These are phyloP conservation scores for Cliona cf. orientalis DNA, from an alignment of 37 sponge, comb jelly and placozoan species.

Conservation along the genomic window DNA sequence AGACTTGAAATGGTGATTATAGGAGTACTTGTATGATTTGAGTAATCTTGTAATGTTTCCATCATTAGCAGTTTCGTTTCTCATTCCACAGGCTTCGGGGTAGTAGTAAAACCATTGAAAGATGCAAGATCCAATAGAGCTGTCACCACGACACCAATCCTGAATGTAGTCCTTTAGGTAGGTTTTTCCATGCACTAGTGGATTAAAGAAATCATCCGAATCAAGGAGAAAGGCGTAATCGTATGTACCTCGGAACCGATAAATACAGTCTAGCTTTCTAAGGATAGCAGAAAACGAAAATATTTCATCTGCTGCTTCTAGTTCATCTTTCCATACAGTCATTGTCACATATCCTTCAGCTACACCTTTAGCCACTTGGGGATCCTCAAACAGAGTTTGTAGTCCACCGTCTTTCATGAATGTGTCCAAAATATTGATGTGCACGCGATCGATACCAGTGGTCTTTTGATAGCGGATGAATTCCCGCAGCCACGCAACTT, in stretches of 20 bases:
- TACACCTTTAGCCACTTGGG: not conserved
- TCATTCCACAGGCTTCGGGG: slow-evolving; percentile 15
- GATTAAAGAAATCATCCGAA: slow-evolving; percentile 30
- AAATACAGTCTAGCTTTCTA: slow-evolving; percentile 4
- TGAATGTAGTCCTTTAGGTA: slow-evolving; percentile 1
- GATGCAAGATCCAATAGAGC: not conserved
- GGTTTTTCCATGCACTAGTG: not conserved
- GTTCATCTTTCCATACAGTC: slow-evolving; percentile 12
- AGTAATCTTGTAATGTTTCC: not conserved
- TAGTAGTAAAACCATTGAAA: slow-evolving; percentile 10
- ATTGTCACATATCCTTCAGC: slow-evolving; percentile 4
- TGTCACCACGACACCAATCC: not conserved
- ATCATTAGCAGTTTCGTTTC: not conserved
- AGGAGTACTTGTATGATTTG: not conserved
- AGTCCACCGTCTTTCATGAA: slow-evolving; percentile 17
- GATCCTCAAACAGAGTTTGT: not conserved
- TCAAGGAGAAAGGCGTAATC: slow-evolving; percentile 8
- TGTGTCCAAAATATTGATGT: not conserved
- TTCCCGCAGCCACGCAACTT: slow-evolving; percentile 2
- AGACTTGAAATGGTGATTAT: slow-evolving; percentile 1
- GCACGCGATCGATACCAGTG: slow-evolving; percentile 10
- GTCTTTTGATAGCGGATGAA: slow-evolving; percentile 18
- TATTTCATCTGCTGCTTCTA: not conserved
- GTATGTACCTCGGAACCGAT: slow-evolving; percentile 20
- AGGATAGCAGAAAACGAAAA: not conserved